Base-by-base conservation (phyloP, 2,888 invertebrate species). In the Margaritifera margaritifera region DNA sequence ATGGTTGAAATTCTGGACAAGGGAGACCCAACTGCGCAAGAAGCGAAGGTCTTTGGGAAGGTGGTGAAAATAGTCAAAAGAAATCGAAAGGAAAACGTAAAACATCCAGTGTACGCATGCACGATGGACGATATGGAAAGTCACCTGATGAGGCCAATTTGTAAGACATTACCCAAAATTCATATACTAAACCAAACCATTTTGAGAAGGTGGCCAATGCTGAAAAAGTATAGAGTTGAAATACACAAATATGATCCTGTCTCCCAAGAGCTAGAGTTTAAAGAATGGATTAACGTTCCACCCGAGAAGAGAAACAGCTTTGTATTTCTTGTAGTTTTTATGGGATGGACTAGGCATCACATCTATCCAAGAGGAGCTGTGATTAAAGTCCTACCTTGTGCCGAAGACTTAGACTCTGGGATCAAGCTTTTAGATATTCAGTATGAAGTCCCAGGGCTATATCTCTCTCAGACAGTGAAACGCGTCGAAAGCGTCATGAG, bases 141-240 rank as follows among this genome's bases (percentile, higher is more conserved):
- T 6, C 70, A 80, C 60, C 66, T 82, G 19, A 77, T 82, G 68
- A 58, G 69, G 25, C 83, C 83, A 4, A 63, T 83, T 22, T 82
- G 81, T 57, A 81, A 80, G 70, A 82, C 82, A 6, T 68, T 84
- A 11, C 83, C 83, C 22, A 84, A 84, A 61, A 74, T 84, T 3
- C 71, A 75, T 20, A 66, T 78, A 15, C 42, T 78, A 5, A 62
- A 78, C 51, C 56, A 60, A 53, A 54, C 67, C 51, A 66, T 69
- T 51, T 27, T 31, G 19, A 42, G 63, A 52, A 61, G 61, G 11
- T 57, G 59, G 4, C 27, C 50, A 5, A 63, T 50, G 19, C 15
- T 22, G 11, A 71, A 63, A 62, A 52, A 60, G 27, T 71, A 68
- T 64, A 74, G 69, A 53, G 65, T 78, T 56, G 73, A 77, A 27